A percentile compares a stretch with the other conserved stretches of the same genome.
These are phyloP conservation scores for Trachelus stipa DNA, from an alignment of 2,888 invertebrate genomes.

Conservation along the genomic window DNA sequence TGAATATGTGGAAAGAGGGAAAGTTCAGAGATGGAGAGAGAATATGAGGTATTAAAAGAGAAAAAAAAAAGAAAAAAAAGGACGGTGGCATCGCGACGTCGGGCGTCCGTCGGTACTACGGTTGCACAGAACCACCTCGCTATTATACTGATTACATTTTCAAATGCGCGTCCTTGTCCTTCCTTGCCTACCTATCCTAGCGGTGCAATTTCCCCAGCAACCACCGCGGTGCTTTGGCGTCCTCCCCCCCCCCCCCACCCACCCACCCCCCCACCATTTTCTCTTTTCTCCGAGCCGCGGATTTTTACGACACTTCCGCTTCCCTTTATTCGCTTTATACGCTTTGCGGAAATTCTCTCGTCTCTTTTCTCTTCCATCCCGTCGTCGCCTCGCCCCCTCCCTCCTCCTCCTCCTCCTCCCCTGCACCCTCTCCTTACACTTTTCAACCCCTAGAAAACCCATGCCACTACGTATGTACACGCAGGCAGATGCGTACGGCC, in stretches of 20 bases:
- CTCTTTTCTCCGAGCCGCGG: slow-evolving; percentile 16
- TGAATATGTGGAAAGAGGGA: slow-evolving; percentile 11
- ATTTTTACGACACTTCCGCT: slow-evolving; percentile 30
- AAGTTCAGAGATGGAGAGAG: slow-evolving; percentile 15
- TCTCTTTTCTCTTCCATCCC: neutral
- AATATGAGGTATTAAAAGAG: slow-evolving; percentile 15
- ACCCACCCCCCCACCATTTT: neutral
- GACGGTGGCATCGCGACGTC: slow-evolving; percentile 10
- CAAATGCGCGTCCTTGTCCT: slow-evolving; percentile 37
- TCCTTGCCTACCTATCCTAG: neutral
- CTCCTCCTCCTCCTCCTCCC: no score
- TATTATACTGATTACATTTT: slow-evolving; percentile 59
- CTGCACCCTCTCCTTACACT: neutral
- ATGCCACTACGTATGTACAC: neutral
- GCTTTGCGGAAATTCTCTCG: slow-evolving; percentile 2
- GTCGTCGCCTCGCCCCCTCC: neutral
- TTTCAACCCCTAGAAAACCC: neutral
- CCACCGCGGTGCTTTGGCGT: slow-evolving; percentile 1
- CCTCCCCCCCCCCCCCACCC: neutral
- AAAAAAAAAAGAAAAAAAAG: slow-evolving; percentile 17
- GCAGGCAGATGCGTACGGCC: neutral
- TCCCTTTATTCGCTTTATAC: slow-evolving; percentile 7
- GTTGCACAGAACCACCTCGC: slow-evolving; percentile 40
- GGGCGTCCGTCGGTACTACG: slow-evolving; percentile 21
- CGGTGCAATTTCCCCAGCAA: slow-evolving; percentile 11